Base-by-base conservation (phyloP, 2,888 invertebrate genomes). In the Amphiduros pacificus region DNA sequence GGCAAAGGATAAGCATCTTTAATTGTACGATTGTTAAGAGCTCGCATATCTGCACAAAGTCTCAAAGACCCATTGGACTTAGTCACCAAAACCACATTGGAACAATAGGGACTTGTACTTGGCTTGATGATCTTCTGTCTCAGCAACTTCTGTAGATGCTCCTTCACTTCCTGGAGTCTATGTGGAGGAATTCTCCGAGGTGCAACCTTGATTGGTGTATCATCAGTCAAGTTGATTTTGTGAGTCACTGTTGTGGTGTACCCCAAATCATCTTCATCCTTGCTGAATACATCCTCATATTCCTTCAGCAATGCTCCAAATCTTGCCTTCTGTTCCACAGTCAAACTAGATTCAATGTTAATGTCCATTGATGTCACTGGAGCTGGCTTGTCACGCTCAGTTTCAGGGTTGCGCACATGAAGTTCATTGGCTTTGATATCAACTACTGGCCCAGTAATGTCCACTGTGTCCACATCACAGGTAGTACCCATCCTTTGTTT, bases 1-100 rank as follows among this genome's bases (percentile, higher is more conserved):
- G 70, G 67, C 5, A 70, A 27, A 1, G 64, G 68, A 36, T 64
- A 64, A 1, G 62, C 56, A 54, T 70, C 69, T 49, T 67, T 63
- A 1, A 29, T 24, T 11, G 68, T 67, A 6, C 59, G 54, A 9
- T 36, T 3, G 49, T 69, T 69, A 20, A 69, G 55, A 1, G 17
- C n/a, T n/a, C 69, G 1, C 32, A 64, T 66, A 40, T 69, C 68
- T 1, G 64, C 57, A 53, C 69, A 69, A 20, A 68, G 58, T n/a
- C 66, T 22, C 0, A 44, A 6, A 11, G 57, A 28, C 14, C 60
- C 62, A 31, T 66, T 64, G 28, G 60, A 60, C 55, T 68, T 68
- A 17, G 17, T 44, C 0, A 66, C 64, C 11, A 65, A 11, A 1
- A 68, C 64, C 0, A 62, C 51, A 3, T 63, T 24, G 3, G 44